Evolutionary conservation across 2,113 vertebrate genomes (phyloP).

Genomic region (Bubo blakistoni): DNA sequence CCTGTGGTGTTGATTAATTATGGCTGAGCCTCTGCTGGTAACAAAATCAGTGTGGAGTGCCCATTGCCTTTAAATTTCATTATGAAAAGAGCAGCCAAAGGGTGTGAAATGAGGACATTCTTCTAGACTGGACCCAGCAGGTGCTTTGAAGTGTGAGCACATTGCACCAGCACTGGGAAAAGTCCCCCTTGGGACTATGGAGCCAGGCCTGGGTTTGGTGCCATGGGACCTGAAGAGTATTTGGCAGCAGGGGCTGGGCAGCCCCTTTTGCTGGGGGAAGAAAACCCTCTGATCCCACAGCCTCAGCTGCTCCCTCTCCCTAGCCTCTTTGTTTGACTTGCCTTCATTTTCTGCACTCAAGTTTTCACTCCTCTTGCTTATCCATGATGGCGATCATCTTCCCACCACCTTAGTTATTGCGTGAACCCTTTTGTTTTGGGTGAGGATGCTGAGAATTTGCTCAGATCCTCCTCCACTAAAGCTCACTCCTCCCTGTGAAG

Average conservation of each 20-base stretch:
- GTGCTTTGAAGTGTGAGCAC: not conserved
- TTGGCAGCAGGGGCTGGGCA: not conserved
- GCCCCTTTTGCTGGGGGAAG: not conserved
- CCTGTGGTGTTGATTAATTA: not conserved
- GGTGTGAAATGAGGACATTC: not conserved
- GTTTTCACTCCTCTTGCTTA: not conserved
- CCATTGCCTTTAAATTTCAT: not conserved
- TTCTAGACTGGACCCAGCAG: not conserved
- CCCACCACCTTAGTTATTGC: not conserved
- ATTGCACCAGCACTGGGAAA: not conserved
- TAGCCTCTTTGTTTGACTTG: not conserved
- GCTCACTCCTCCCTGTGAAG: conserved; percentile 22
- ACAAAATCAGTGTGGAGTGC: not conserved
- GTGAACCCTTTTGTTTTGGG: not conserved
- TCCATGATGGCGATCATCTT: not conserved
- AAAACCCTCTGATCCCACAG: not conserved
- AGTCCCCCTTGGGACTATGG: not conserved
- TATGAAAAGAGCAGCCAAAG: not conserved
- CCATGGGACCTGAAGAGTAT: rapidly evolving
- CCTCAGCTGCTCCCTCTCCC: not conserved
- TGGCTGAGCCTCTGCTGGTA: not conserved
- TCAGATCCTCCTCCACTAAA: conserved; percentile 38
- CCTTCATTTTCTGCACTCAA: not conserved
- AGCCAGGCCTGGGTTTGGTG: not conserved
- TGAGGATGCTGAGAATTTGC: conserved; percentile 20